Evolutionary conservation across 2,888 invertebrate genomes (phyloP).

Genomic region (Limnephilus lunatus): DNA sequence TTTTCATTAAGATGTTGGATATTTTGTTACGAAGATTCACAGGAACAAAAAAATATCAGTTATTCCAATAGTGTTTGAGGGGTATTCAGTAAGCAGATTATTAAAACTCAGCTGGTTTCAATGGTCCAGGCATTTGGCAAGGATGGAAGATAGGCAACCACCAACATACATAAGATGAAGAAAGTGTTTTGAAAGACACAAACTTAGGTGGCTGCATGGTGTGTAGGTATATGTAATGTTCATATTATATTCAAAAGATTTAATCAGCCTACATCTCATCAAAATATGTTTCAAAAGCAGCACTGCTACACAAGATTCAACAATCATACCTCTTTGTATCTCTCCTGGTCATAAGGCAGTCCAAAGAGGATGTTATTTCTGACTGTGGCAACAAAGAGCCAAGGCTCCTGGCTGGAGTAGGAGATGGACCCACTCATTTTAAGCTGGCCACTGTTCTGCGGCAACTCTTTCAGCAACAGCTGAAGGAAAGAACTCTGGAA

Average conservation of each 20-base stretch:
- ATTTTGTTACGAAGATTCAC: neutral
- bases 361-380: constrained; percentile 81
- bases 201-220: neutral
- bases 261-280: too few relatives aligned
- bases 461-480: constrained; percentile 75
- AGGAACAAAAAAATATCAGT: neutral
- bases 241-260: too few relatives aligned
- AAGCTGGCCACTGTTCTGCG: constrained; percentile 75
- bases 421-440: constrained; percentile 80
- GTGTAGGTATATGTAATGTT: too few relatives aligned
- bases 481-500: constrained; percentile 75
- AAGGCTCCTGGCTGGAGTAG: constrained; percentile 91
- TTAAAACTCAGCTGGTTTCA: neutral
- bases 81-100: neutral
- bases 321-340: constrained; percentile 76
- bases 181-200: neutral
- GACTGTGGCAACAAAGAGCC: constrained; percentile 86
- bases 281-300: neutral
- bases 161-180: neutral
- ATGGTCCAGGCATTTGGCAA: neutral
- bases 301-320: constrained; percentile 35
- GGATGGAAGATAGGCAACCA: neutral
- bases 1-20: neutral
- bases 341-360: constrained; percentile 78
- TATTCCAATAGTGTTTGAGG: neutral